phyloP scores from a whole-genome alignment of 2,888 invertebrate genomes.

The Chymomyza caudatula region DNA sequence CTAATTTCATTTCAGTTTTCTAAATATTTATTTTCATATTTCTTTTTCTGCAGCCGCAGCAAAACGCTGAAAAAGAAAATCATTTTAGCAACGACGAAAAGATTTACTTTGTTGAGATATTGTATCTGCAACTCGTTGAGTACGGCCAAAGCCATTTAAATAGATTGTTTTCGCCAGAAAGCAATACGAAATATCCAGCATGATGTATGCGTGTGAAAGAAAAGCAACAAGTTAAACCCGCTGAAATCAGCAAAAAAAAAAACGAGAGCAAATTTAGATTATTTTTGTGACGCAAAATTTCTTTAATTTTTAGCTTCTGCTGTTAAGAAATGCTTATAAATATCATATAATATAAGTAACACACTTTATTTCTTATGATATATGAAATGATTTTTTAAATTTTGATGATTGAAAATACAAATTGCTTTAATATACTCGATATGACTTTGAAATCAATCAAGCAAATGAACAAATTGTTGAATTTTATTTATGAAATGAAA shows the following conservation, averaged over 20 bases:
- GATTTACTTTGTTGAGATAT: not conserved
- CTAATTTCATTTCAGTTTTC: conserved; percentile 40
- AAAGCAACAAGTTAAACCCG: conserved; percentile 10
- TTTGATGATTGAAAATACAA: not conserved
- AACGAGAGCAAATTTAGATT: not conserved
- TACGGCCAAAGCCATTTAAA: conserved; percentile 28
- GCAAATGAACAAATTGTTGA: not conserved
- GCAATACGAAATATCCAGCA: conserved; percentile 9
- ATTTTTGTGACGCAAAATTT: conserved; percentile 22
- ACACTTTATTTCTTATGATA: not conserved
- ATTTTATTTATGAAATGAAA: not conserved
- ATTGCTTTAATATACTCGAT: not conserved
- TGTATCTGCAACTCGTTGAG: not conserved
- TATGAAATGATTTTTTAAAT: conserved; percentile 13
- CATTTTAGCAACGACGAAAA: not conserved
- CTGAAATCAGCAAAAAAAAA: not conserved
- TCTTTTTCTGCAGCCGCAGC: conserved; percentile 18
- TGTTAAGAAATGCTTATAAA: not conserved
- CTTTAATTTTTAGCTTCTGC: conserved; percentile 17
- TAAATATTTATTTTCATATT: conserved; percentile 36
- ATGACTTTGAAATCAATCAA: not conserved
- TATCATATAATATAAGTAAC: not conserved
- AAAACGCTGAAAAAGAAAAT: not conserved
- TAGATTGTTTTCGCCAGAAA: conserved; percentile 23
- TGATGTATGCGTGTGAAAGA: conserved; percentile 3